These are phyloP conservation scores for Beris morrisii DNA, from an alignment of 2,888 invertebrate species.

Conservation along the genomic window DNA sequence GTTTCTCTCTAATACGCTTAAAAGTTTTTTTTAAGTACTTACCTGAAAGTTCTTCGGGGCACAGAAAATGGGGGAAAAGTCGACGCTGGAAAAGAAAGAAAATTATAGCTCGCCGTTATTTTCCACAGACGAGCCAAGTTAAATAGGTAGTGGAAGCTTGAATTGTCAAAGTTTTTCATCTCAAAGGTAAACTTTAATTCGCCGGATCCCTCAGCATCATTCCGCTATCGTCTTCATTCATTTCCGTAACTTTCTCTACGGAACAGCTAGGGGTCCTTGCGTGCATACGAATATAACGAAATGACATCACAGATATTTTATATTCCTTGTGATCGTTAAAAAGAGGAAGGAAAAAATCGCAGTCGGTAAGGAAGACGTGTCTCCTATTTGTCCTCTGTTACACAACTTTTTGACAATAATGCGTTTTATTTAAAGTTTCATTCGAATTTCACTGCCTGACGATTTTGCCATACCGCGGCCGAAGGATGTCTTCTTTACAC, in stretches of 20 bases:
- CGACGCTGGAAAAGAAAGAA: too few species aligned
- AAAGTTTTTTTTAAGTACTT: too few species aligned
- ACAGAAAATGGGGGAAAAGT: too few species aligned
- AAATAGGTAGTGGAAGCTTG: too few species aligned
- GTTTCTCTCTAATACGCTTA: too few species aligned
- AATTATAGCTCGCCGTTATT: too few species aligned
- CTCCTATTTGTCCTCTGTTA: not conserved
- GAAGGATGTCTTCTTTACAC: constrained; percentile 15
- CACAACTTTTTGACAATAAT: constrained; percentile 27
- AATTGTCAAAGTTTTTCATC: constrained; percentile 9
- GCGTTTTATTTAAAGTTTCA: constrained; percentile 27
- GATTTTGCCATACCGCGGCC: constrained; percentile 3
- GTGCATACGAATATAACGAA: constrained; percentile 2
- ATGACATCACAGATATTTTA: constrained; percentile 18
- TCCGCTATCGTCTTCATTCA: not conserved
- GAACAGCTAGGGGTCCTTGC: not conserved
- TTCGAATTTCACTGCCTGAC: constrained; percentile 17
- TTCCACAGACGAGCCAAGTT: too few species aligned
- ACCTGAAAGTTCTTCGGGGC: too few species aligned
- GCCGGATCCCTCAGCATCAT: not conserved
- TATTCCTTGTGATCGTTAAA: constrained; percentile 18
- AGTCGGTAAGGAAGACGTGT: constrained; percentile 4
- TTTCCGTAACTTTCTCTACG: not conserved
- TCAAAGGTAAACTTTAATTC: constrained; percentile 9
- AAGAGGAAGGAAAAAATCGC: constrained; percentile 7